Base-by-base conservation (phyloP, 2,113 vertebrate species). In the Tupaia tana region DNA sequence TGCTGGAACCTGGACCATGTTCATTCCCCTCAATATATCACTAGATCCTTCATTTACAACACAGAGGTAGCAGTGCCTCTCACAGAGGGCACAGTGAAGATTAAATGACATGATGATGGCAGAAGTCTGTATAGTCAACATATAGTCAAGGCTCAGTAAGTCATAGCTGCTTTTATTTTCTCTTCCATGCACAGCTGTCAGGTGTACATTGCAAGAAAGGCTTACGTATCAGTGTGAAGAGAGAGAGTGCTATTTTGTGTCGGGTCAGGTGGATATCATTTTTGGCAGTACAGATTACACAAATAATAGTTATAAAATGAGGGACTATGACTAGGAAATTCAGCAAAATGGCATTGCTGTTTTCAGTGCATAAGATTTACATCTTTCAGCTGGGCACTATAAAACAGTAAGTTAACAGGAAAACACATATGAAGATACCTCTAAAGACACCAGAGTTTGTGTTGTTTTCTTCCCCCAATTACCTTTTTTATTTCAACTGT, bases 401-500 rank as follows among this genome's bases (percentile, higher is more conserved):
- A 87, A 93, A 90, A 61, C 9, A 34, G 24, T 18, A 66, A 92
- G 7, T 71, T 63, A 80, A 63, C 1, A 95, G 61, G 63, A 95
- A 96, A 95, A 95, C 7, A 79, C 6, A 52, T n/a, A 61, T 12
- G 3, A 71, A 74, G 22, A 87, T 59, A 19, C 15, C 29, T 58
- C 27, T 27, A 27, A 61, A 83, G 27, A 71, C 43, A 78, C 63
- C 3, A 69, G 20, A 52, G 22, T 93, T 86, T 82, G 31, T 18
- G 69, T 5, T 59, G 14, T 34, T 75, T 90, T 78, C 19, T 94
- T 70, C 12, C 2, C 77, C n/a, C 20, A 63, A 95, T 98, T 98
- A 99, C 99, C 99, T 99, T 99, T 66, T 99, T 99, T 96, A 99
- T 99, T 98, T 99, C 99, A 5, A 99, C 99, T 27, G 98, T 99